Base-by-base conservation (phyloP, 2,888 invertebrate genomes). In the Xanthorhoe designata region DNA sequence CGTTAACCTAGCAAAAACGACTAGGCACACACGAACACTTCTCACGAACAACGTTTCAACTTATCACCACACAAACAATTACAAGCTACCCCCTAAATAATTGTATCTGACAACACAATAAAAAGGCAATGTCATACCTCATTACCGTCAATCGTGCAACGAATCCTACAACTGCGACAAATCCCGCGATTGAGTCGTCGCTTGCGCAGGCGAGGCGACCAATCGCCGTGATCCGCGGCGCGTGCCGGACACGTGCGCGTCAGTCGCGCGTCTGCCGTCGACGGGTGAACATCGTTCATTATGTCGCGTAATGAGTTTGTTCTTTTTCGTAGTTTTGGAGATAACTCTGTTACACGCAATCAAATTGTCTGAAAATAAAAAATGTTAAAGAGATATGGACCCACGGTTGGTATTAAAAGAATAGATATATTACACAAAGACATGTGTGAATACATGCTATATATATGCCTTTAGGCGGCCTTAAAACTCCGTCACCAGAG, bases 51-150 rank as follows among this genome's bases (percentile, higher is more conserved):
- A 15, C 9, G 15, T 38, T 38, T 49, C 18, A 2, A 55, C 53
- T 49, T 50, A 59, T 38, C 38, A 8, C 66, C 53, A 61, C 47
- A 61, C 15, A 49, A 66, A 57, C 57, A 65, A 61, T 57, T 57
- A 50, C 65, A 42, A 15, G 50, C 24, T 47, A 32, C 57, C 65
- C 63, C 59, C 61, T 35, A 64, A 59, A 65, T 68, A 69, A 72
- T 71, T 72, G 74, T 69, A 68, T 69, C 68, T 70, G 72, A 64
- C 68, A 68, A 72, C 57, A 73, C 74, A 82, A 80, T 81, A 84
- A 84, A 86, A 85, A 85, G 68, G 85, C 86, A 78, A 84, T 88
- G 90, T 90, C 90, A 90, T 83, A 85, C 75, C 85, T 89, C 87
- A 87, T 91, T 90, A 89, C 75, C 66, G 78, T 68, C 70, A 66